Percentiles rank a stretch among this genome's conserved stretches.
These are phyloP conservation scores for Cancer borealis DNA, from an alignment of 2,888 invertebrate genomes.

Conservation along the genomic window DNA sequence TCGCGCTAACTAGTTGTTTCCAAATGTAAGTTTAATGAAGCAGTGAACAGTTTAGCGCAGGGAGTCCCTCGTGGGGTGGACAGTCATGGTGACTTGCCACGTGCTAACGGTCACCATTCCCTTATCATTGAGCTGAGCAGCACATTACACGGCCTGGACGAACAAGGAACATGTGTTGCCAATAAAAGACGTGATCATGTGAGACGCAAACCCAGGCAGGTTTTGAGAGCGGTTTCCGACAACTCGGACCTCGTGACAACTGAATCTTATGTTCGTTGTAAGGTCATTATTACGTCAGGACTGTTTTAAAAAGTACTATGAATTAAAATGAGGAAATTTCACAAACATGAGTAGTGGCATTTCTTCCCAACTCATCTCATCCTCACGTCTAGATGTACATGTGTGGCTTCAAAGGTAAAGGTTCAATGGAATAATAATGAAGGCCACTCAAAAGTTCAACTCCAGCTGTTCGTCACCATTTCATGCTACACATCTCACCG, in stretches of 20 bases:
- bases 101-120: not conserved
- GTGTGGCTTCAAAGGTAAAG: not conserved
- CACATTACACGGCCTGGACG: not conserved
- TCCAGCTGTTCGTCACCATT: not conserved
- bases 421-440: constrained; percentile 7
- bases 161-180: not conserved
- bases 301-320: not conserved
- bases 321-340: not conserved
- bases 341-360: not conserved
- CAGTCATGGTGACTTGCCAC: not conserved
- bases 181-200: not conserved
- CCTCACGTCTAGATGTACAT: not conserved
- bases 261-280: not conserved
- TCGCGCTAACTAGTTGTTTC: not conserved
- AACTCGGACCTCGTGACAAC: not conserved
- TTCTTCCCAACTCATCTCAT: not conserved
- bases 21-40: not conserved
- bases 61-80: not conserved
- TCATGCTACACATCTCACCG: not conserved
- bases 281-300: not conserved
- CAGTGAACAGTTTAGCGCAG: not conserved
- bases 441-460: not conserved
- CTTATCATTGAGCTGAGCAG: not conserved
- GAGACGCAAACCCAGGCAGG: not conserved
- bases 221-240: not conserved